A percentile compares a stretch with the other conserved stretches of the same genome.
phyloP scores from a whole-genome alignment of 2,888 invertebrate genomes.

The Leucophora obtusa region DNA sequence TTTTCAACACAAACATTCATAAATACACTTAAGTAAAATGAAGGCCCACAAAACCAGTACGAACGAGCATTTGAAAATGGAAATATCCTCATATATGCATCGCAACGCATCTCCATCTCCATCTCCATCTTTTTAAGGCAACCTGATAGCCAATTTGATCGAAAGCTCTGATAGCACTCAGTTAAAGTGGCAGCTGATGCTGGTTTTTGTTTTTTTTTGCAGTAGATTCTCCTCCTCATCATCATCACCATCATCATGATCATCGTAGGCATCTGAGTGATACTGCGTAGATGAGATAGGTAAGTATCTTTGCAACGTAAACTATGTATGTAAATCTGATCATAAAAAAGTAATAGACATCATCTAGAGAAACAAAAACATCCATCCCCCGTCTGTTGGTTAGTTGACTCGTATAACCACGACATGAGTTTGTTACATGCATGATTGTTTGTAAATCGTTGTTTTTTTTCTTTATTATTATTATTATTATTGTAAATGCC shows the following conservation, averaged over 20 bases:
- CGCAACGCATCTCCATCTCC: constrained; percentile 15
- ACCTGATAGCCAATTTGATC: constrained; percentile 76
- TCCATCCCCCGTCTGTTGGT: constrained; percentile 48
- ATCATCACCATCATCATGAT: background rate
- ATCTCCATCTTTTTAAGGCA: constrained; percentile 50
- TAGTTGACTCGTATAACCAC: constrained; percentile 41
- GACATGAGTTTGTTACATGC: constrained; percentile 56
- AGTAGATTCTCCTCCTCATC: constrained; percentile 8
- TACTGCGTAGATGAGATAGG: background rate
- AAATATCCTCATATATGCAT: constrained; percentile 10
- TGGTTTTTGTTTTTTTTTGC: constrained; percentile 26
- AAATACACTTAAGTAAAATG: constrained; percentile 26
- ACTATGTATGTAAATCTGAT: constrained; percentile 40
- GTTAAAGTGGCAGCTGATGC: constrained; percentile 62
- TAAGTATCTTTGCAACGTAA: constrained; percentile 45
- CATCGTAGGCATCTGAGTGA: background rate
- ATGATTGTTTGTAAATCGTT: constrained; percentile 48
- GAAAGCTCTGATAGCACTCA: constrained; percentile 74
- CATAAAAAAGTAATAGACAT: constrained; percentile 63
- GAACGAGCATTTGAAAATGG: constrained; percentile 36
- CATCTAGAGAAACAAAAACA: constrained; percentile 40
- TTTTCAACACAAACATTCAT: constrained; percentile 68
- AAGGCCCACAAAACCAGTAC: constrained; percentile 39
- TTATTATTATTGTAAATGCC: constrained; percentile 69
- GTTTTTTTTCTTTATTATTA: constrained; percentile 57